Percentiles rank a stretch among this genome's conserved stretches.
phyloP scores from a whole-genome alignment of 2,888 invertebrate species.

The Brassicogethes aeneus region DNA sequence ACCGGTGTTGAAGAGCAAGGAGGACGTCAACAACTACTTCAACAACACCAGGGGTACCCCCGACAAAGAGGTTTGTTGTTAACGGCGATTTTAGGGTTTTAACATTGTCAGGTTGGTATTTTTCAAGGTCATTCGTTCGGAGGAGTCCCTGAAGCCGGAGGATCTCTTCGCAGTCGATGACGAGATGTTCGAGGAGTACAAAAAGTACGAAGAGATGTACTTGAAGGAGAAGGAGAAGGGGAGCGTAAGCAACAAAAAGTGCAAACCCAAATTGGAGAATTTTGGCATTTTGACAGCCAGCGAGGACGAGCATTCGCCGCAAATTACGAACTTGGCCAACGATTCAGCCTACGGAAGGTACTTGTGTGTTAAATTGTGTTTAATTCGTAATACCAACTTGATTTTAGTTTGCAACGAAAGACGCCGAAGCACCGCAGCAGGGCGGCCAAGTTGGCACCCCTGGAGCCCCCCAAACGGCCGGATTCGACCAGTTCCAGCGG shows the following conservation, averaged over 20 bases:
- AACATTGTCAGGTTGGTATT: too few species aligned
- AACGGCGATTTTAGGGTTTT: too few species aligned
- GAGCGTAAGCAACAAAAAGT: constrained; percentile 32
- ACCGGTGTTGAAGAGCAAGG: constrained; percentile 35
- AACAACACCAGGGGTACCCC: too few species aligned
- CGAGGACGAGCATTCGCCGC: constrained; percentile 29
- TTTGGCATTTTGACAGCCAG: constrained; percentile 18
- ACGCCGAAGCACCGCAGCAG: constrained; percentile 36
- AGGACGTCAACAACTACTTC: constrained; percentile 31
- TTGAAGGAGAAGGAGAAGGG: constrained; percentile 34
- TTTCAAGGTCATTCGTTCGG: too few species aligned
- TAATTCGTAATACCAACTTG: too few species aligned
- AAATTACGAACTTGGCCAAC: constrained; percentile 40
- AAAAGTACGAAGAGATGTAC: constrained; percentile 37
- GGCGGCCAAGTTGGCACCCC: constrained; percentile 27
- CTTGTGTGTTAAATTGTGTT: too few species aligned
- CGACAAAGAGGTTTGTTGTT: constrained; percentile 39
- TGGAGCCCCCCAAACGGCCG: too few species aligned
- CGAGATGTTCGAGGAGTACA: constrained; percentile 38
- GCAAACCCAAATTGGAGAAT: constrained; percentile 17
- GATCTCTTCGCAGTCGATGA: constrained; percentile 36
- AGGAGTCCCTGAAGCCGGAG: constrained; percentile 22
- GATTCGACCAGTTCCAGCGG: constrained; percentile 50
- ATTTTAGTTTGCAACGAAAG: constrained; percentile 50
- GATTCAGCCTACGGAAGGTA: constrained; percentile 85